Base-by-base conservation (phyloP, 2,888 invertebrate genomes). In the Caenorhabditis sinica region DNA sequence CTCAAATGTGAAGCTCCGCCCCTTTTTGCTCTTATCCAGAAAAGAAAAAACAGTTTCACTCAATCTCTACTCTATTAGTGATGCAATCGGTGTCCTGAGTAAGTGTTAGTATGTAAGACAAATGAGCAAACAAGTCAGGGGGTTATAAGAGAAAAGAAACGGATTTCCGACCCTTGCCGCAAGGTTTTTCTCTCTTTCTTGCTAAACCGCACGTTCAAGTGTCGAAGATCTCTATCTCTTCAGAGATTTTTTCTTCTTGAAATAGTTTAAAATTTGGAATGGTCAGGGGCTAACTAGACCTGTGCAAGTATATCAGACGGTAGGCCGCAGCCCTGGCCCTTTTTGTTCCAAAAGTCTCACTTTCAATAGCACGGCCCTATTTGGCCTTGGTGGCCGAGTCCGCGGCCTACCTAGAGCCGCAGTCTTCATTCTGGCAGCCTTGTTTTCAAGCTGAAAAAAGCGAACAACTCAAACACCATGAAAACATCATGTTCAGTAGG, bases 151-250 rank as follows among this genome's bases (percentile, higher is more conserved):
- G 68, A 69, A 53, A 68, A 68, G 69, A 61, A 53, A 63, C 51
- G 77, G 71, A 71, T 77, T 71, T 77, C 69, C 25, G 51, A 51
- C 51, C 6, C 49, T 49, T 53, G 76, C 51, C 25, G 63, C 23
- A 36, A 43, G 30, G n/a, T 53, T 75, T 77, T 76, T 71, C n/a
- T n/a, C n/a, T n/a, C n/a, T 71, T 20, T 77, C 23, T 71, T 76
- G 68, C 60, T 56, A 79, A 79, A 71, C 71, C 79, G 79, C 79
- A 79, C 79, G 79, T 79, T 79, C 58, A 72, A 72, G 79, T 79
- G 65, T 61, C 72, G 71, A 53, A 51, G 79, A 68, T 76, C 65
- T 76, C 49, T 49, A 49, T 49, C 20, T 40, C 56, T 43, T 23
- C 3, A 56, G 23, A 61, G 33, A 4, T 33, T 56, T 69, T 56